Conservation (phyloP, 2,888 invertebrate species). For the Frankliniella fusca region DNA sequence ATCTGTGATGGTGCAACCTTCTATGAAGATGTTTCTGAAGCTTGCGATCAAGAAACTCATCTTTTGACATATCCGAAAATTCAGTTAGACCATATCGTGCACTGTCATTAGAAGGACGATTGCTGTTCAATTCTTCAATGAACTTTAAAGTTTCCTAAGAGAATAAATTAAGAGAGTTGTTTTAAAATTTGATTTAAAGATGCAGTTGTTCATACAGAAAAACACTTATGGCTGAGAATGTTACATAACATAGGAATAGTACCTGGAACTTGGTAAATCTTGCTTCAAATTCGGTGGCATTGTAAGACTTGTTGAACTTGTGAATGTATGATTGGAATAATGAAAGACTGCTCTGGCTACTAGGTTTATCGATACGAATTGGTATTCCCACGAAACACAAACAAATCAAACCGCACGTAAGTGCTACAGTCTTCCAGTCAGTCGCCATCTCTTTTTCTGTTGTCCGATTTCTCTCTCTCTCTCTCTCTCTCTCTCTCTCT, state of each 20-base stretch:
- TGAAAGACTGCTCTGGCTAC: background rate
- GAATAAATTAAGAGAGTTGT: slow-evolving; percentile 40
- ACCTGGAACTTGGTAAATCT: slow-evolving; percentile 17
- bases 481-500: no score
- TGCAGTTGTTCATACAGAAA: background rate
- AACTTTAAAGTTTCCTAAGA: slow-evolving; percentile 52
- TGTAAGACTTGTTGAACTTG: background rate
- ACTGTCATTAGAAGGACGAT: slow-evolving; percentile 48
- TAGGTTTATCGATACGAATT: background rate
- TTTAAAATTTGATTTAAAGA: slow-evolving; percentile 44
- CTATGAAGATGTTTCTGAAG: slow-evolving; percentile 44
- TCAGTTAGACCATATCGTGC: slow-evolving; percentile 59
- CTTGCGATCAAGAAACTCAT: slow-evolving; percentile 56
- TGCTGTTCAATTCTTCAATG: slow-evolving; percentile 52
- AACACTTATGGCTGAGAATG: background rate
- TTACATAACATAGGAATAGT: background rate
- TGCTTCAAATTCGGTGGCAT: background rate
- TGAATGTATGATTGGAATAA: background rate
- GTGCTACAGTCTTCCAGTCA: slow-evolving; percentile 6
- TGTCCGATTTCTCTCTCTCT: background rate
- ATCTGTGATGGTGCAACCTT: slow-evolving; percentile 34
- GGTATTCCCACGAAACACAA: slow-evolving; percentile 11
- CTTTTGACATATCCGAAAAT: slow-evolving; percentile 59
- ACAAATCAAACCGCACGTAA: slow-evolving; percentile 10
- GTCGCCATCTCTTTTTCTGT: background rate